These are phyloP conservation scores for Spondyliosoma cantharus DNA, from an alignment of 2,797 vertebrate genomes.

Conservation along the genomic window DNA sequence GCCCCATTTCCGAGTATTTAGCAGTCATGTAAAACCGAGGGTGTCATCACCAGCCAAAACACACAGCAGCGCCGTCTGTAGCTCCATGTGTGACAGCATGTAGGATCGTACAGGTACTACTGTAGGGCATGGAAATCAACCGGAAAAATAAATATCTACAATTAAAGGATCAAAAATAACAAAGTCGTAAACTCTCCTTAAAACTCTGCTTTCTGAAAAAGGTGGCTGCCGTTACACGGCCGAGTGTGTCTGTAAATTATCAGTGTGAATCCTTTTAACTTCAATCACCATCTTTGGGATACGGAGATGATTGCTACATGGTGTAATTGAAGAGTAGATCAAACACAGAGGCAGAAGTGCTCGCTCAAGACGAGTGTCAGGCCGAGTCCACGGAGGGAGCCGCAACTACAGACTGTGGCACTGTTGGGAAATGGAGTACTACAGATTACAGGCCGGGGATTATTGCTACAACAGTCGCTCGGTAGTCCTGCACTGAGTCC, in stretches of 20 bases:
- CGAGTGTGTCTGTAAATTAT: constrained; percentile 69
- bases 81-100: background rate
- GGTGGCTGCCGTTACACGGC: constrained; percentile 43
- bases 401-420: constrained; percentile 48
- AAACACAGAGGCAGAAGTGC: constrained; percentile 71
- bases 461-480: constrained; percentile 53
- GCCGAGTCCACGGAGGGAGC: constrained; percentile 34
- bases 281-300: constrained; percentile 73
- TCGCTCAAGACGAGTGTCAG: constrained; percentile 68
- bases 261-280: constrained; percentile 79
- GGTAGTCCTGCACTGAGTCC: constrained; percentile 19
- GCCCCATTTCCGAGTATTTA: constrained; percentile 64
- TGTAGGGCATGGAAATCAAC: constrained; percentile 38
- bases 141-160: constrained; percentile 54
- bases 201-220: constrained; percentile 52
- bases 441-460: constrained; percentile 72
- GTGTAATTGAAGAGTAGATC: constrained; percentile 85
- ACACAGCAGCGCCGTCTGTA: constrained; percentile 11
- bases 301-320: constrained; percentile 79
- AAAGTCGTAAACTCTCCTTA: constrained; percentile 46
- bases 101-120: constrained; percentile 11
- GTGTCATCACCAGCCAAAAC: constrained; percentile 56
- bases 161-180: constrained; percentile 55
- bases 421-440: constrained; percentile 56
- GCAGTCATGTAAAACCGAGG: constrained; percentile 64